Evolutionary conservation across 2,113 vertebrate genomes (phyloP).

Genomic region (Microtus montanus): DNA sequence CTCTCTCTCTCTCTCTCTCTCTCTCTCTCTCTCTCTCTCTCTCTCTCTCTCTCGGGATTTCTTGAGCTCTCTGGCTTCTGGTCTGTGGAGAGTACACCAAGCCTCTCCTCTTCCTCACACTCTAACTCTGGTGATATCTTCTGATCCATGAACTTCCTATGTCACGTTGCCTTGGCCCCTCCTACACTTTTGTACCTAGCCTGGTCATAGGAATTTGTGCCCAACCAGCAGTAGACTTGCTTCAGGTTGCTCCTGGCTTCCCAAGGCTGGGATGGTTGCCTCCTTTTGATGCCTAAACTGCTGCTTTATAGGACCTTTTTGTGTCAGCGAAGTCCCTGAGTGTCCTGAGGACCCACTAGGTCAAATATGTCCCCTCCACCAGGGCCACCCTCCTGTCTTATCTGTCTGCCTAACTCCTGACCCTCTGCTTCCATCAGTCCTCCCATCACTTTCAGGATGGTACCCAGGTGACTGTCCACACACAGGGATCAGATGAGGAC

Average conservation of each 20-base stretch:
- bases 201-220: background rate
- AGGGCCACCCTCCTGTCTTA: background rate
- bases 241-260: background rate
- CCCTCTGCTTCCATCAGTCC: background rate
- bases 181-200: background rate
- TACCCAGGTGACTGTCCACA: background rate
- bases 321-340: background rate
- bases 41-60: too few species aligned
- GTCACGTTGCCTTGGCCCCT: background rate
- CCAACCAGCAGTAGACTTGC: background rate
- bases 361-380: background rate
- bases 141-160: background rate
- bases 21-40: too few species aligned
- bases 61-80: background rate
- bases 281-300: background rate
- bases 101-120: background rate
- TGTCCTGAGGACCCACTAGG: background rate
- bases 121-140: background rate
- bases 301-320: rapidly evolving
- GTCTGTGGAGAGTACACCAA: too few species aligned
- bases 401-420: background rate
- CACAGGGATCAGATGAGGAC: background rate
- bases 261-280: background rate
- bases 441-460: background rate
- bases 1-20: too few species aligned